These are phyloP conservation scores for Bufo gargarizans DNA, from an alignment of 2,113 vertebrate species.

Conservation along the genomic window DNA sequence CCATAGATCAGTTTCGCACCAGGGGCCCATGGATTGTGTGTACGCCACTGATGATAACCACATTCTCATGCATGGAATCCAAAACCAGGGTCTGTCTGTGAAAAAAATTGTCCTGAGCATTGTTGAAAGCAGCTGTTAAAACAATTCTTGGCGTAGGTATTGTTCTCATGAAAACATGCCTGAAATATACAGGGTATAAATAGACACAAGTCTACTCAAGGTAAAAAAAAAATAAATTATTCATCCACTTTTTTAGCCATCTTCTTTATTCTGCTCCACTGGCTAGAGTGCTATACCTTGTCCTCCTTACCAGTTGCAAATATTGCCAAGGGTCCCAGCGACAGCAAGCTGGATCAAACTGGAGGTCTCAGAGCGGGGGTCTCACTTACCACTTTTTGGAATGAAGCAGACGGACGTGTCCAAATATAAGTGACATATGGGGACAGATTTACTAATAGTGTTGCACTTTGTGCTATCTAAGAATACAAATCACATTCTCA, in stretches of 20 bases:
- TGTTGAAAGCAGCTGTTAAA: constrained; percentile 23
- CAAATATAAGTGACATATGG: not conserved
- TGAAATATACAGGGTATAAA: constrained; percentile 14
- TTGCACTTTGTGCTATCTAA: no score
- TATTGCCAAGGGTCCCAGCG: not conserved
- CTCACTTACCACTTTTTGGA: not conserved
- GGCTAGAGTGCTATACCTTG: not conserved
- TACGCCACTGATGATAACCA: not conserved
- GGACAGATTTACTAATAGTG: no score
- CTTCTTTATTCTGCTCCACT: not conserved
- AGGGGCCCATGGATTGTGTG: no score
- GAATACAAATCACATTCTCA: no score
- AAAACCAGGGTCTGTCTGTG: not conserved
- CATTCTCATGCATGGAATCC: not conserved
- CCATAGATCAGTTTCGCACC: no score
- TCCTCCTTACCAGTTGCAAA: not conserved
- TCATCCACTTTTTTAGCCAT: not conserved
- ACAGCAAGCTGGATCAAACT: not conserved
- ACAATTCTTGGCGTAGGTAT: constrained; percentile 5
- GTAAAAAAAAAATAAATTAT: not conserved
- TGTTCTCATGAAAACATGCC: constrained; percentile 15
- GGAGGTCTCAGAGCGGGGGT: not conserved
- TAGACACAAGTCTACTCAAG: not conserved
- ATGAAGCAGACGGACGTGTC: not conserved
- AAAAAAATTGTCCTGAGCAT: not conserved